Conservation (phyloP, 2,113 vertebrate genomes). For the Progne subis region DNA sequence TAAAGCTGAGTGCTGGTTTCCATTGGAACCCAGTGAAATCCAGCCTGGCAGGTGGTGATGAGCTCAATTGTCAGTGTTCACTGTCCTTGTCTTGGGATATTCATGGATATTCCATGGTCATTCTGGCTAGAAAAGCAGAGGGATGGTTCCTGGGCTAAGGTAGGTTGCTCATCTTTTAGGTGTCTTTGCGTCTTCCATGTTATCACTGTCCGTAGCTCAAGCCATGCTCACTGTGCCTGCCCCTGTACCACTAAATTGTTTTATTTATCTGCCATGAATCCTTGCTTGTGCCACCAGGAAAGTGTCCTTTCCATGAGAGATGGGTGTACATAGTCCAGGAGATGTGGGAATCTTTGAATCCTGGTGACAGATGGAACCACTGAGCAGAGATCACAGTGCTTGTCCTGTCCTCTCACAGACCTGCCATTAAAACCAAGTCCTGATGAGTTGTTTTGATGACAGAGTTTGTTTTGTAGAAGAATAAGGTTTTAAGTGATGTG, state of each 20-base stretch:
- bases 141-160: background rate
- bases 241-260: background rate
- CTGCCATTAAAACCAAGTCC: background rate
- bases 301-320: background rate
- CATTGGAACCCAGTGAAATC: background rate
- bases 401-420: background rate
- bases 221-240: background rate
- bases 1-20: background rate
- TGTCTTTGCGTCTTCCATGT: background rate
- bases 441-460: background rate
- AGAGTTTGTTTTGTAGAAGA: background rate
- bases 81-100: fast-evolving
- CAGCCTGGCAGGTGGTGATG: background rate
- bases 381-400: background rate
- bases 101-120: background rate
- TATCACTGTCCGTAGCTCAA: background rate
- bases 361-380: background rate
- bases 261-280: background rate
- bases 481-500: background rate
- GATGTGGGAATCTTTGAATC: background rate
- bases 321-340: background rate
- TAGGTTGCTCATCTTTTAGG: background rate
- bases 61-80: background rate
- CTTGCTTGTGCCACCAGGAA: background rate
- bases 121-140: background rate